Percentiles rank a stretch among this genome's conserved stretches.
These are phyloP conservation scores for Nyctereutes procyonoides DNA, from an alignment of 2,113 vertebrate species.

Conservation along the genomic window DNA sequence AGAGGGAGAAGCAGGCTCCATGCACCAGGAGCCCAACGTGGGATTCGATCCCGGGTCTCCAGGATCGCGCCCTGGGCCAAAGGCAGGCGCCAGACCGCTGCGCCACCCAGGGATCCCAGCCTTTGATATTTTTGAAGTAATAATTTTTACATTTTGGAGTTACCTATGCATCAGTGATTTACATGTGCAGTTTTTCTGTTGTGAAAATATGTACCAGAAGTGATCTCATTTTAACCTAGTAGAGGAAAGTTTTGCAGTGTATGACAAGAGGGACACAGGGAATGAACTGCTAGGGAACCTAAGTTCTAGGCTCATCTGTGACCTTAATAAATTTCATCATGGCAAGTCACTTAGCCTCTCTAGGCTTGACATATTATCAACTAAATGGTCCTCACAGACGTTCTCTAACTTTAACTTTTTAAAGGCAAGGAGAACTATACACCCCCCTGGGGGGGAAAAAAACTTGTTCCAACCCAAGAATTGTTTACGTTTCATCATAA, in stretches of 20 bases:
- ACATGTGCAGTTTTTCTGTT: neutral
- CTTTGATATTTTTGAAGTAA: conserved; percentile 7
- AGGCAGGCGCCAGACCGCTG: too few relatives aligned
- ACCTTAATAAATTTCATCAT: neutral
- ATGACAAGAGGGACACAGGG: neutral
- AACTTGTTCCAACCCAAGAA: neutral
- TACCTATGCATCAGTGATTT: neutral
- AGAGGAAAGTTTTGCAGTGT: neutral
- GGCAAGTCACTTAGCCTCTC: neutral
- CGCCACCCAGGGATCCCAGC: neutral
- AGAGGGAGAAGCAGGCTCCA: too few relatives aligned
- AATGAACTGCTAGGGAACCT: neutral
- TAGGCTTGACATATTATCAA: neutral
- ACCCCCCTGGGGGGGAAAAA: neutral
- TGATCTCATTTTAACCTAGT: neutral
- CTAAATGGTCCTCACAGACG: neutral
- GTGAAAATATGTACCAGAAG: neutral
- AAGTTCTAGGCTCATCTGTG: neutral
- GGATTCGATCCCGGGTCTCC: too few relatives aligned
- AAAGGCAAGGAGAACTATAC: neutral
- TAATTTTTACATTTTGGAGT: neutral
- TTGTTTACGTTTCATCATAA: neutral
- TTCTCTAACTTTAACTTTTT: neutral
- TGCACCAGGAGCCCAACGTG: too few relatives aligned
- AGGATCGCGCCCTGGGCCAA: too few relatives aligned